Evolutionary conservation across 2,113 vertebrate species (phyloP).

Genomic region (Orientallactaga bullata): DNA sequence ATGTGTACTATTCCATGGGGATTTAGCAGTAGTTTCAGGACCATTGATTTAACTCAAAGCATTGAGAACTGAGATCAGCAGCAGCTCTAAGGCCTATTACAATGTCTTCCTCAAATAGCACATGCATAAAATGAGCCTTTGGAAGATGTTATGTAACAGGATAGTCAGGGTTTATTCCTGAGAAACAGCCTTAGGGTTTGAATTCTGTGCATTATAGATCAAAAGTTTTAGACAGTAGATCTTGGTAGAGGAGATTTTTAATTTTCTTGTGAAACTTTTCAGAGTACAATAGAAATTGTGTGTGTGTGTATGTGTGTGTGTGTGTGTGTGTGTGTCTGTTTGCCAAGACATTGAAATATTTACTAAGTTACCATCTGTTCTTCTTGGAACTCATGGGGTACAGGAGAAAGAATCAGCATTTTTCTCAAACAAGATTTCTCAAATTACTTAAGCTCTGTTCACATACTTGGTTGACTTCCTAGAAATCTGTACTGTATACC

Average conservation of each 20-base stretch:
- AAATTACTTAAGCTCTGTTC: background rate
- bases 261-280: constrained; percentile 44
- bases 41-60: background rate
- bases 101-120: background rate
- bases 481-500: background rate
- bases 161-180: background rate
- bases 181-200: background rate
- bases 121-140: background rate
- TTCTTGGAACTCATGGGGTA: background rate
- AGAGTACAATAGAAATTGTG: background rate
- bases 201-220: background rate
- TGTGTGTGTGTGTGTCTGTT: background rate
- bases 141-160: background rate
- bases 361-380: constrained; percentile 1
- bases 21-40: background rate
- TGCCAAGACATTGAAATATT: background rate
- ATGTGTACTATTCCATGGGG: background rate
- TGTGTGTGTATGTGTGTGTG: no score
- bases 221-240: background rate
- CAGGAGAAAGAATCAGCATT: background rate
- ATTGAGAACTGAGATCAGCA: background rate
- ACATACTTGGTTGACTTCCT: background rate
- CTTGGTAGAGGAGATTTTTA: constrained; percentile 2
- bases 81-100: background rate
- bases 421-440: background rate